Conservation (phyloP, 2,113 vertebrate genomes). For the Ciconia boyciana region DNA sequence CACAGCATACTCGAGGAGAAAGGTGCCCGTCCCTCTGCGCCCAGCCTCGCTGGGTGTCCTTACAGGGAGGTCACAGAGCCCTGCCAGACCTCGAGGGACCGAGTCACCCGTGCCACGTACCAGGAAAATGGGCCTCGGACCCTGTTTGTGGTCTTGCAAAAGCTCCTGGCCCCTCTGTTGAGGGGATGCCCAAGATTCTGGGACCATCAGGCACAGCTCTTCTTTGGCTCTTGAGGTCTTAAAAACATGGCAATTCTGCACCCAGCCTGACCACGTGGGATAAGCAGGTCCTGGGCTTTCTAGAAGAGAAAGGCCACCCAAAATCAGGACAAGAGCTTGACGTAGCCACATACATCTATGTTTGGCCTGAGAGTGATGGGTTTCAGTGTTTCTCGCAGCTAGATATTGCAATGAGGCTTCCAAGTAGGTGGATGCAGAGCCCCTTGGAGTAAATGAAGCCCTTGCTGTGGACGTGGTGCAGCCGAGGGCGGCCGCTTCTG, state of each 20-base stretch:
- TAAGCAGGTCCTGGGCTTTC: neutral
- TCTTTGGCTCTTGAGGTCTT: neutral
- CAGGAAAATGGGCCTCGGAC: accelerated
- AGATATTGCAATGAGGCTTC: accelerated
- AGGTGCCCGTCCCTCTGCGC: accelerated
- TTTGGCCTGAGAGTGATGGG: accelerated
- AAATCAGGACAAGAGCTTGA: neutral
- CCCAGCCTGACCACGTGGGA: accelerated
- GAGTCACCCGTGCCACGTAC: accelerated
- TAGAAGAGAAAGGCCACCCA: neutral
- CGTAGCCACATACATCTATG: accelerated
- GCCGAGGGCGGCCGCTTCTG: neutral
- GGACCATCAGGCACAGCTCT: neutral
- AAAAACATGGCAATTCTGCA: accelerated
- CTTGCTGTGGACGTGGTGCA: neutral
- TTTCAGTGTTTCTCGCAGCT: accelerated
- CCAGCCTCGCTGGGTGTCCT: neutral
- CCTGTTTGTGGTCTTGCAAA: neutral
- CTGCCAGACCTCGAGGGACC: neutral
- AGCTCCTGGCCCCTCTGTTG: neutral
- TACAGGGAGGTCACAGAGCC: neutral
- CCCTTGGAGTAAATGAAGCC: neutral
- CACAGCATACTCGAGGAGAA: neutral
- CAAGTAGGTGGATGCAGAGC: neutral
- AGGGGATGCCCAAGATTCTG: neutral